Base-by-base conservation (phyloP, 2,888 invertebrate genomes). In the Hartigia nigra region DNA sequence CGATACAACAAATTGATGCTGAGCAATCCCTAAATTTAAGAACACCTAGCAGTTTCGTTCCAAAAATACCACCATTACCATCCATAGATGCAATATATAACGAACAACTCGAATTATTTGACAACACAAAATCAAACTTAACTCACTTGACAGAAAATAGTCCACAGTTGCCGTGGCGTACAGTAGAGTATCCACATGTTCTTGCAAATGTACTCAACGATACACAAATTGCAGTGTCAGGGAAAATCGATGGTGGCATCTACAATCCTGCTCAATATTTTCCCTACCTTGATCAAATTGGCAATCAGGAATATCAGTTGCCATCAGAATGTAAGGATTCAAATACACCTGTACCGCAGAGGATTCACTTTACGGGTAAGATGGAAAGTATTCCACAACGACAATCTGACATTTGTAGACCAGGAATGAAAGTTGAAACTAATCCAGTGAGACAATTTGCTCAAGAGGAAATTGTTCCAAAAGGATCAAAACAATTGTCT, bases 31-130 rank as follows among this genome's bases (percentile, higher is more conserved):
- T 87, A n/a, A 90, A 89, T 79, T 87, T 91, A 74, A 90, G 90
- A 35, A 91, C 88, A 69, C 91, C 91, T 1, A 91, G 91, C 76
- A 90, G 90, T 82, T 91, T 91, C 39, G 85, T 89, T 3, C 79
- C 84, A 12, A 88, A 90, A 86, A 79, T n/a, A 70, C n/a, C 79
- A n/a, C 31, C 72, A 72, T 69, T 31, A 69, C 76, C 76, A 32
- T n/a, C 69, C 69, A 23, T 69, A 31, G 76, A 79, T 69, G 76
- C 69, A n/a, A 36, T 69, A 23, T 72, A 79, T n/a, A 79, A 76
- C 31, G 76, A 79, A 69, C 76, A 76, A 72, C 36, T n/a, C 14
- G 76, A 74, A 69, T 31, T 76, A 32, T 70, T 69, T 69, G 78
- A 69, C 0, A 74, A 76, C 32, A 35, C 76, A 35, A 55, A 79